These are phyloP conservation scores for Helarctos malayanus DNA, from an alignment of 2,797 vertebrate species.

Conservation along the genomic window DNA sequence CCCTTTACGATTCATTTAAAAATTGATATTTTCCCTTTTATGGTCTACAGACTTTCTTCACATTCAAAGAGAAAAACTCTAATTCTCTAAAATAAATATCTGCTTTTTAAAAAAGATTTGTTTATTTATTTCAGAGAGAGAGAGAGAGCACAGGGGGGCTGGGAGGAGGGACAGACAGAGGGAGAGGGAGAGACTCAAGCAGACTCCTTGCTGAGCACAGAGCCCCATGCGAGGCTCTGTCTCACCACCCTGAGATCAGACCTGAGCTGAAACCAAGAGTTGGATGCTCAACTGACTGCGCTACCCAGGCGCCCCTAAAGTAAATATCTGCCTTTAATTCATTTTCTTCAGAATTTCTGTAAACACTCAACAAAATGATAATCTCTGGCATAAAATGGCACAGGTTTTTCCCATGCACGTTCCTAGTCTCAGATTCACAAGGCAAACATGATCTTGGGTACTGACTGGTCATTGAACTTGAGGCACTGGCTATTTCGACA, in stretches of 20 bases:
- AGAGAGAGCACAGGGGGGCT: background rate
- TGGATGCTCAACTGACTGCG: background rate
- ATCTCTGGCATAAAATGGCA: background rate
- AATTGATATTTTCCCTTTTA: background rate
- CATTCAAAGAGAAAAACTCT: background rate
- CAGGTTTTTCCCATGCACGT: background rate
- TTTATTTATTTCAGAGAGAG: background rate
- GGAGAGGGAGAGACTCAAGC: background rate
- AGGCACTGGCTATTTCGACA: background rate
- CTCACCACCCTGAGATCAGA: background rate
- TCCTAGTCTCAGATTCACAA: slow-evolving; percentile 2
- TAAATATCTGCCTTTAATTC: background rate
- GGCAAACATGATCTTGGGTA: background rate
- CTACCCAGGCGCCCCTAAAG: background rate
- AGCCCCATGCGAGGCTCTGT: background rate
- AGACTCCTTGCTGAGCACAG: background rate
- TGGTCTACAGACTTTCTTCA: background rate
- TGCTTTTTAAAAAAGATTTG: background rate
- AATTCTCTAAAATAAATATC: background rate
- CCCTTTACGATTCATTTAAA: background rate
- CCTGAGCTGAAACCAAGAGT: background rate
- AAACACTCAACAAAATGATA: background rate
- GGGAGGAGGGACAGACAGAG: too few relatives aligned
- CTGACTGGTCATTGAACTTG: background rate
- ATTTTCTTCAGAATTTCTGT: background rate